Evolutionary conservation across 2,797 vertebrate species (phyloP).

Genomic region (Monodelphis domestica): DNA sequence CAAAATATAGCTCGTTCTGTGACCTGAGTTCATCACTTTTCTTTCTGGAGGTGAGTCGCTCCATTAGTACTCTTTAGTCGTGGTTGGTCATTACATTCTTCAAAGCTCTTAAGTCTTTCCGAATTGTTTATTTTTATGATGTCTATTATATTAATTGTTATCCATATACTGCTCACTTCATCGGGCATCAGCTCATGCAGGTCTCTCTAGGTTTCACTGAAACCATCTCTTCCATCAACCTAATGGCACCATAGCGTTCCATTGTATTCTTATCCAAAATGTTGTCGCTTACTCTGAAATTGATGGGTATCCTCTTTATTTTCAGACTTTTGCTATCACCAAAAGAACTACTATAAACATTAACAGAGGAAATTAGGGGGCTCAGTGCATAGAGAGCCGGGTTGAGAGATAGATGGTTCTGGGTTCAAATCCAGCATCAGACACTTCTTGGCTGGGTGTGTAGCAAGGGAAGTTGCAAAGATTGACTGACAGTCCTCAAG

Average conservation of each 20-base stretch:
- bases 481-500: too few species aligned
- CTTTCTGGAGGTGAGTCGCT: not conserved
- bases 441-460: too few species aligned
- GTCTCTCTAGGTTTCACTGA: not conserved
- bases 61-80: not conserved
- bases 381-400: too few species aligned
- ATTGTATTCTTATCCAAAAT: not conserved
- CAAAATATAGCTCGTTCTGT: not conserved
- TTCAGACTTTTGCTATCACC: not conserved
- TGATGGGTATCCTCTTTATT: not conserved
- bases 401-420: too few species aligned
- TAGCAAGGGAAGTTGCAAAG: too few species aligned
- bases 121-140: not conserved
- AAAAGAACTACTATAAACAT: not conserved
- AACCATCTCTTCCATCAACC: not conserved
- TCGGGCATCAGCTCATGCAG: not conserved
- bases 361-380: too few species aligned
- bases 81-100: not conserved
- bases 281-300: not conserved
- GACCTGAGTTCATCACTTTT: not conserved
- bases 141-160: not conserved
- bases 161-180: not conserved
- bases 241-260: not conserved
- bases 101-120: not conserved
- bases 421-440: too few species aligned